phyloP scores from a whole-genome alignment of 2,888 invertebrate genomes.

The Melinaea menophilus region DNA sequence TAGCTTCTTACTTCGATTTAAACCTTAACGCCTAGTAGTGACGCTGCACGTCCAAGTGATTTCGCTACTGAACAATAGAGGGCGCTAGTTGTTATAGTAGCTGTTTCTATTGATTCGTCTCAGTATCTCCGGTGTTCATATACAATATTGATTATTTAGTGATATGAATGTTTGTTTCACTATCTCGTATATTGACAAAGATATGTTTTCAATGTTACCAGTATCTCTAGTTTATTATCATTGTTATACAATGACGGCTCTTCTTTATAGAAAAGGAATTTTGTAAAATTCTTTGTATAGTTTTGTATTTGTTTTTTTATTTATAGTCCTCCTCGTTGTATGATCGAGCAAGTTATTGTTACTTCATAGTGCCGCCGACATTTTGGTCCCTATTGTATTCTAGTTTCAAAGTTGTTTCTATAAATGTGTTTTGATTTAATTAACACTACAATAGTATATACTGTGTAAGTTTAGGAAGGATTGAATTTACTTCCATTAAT shows the following conservation, averaged over 20 bases:
- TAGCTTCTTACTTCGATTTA: slow-evolving; percentile 9
- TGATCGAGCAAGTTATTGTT: too few species aligned
- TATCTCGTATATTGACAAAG: slow-evolving; percentile 43
- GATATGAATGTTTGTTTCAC: slow-evolving; percentile 50
- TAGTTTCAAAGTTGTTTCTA: too few species aligned
- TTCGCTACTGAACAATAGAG: slow-evolving; percentile 59
- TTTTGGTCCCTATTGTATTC: too few species aligned
- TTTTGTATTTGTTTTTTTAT: too few species aligned
- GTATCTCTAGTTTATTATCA: slow-evolving; percentile 11
- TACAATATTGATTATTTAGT: slow-evolving; percentile 57
- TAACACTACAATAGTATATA: too few species aligned
- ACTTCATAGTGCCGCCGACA: too few species aligned
- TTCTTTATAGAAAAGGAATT: slow-evolving; percentile 8
- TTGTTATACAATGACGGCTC: slow-evolving; percentile 5
- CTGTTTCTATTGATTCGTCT: slow-evolving; percentile 43
- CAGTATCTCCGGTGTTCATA: slow-evolving; percentile 46
- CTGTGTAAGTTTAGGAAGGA: too few species aligned
- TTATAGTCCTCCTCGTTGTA: too few species aligned
- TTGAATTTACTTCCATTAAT: too few species aligned
- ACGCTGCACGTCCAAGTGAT: slow-evolving; percentile 30
- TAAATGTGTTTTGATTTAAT: too few species aligned
- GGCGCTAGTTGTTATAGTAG: slow-evolving; percentile 42
- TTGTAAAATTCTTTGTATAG: background rate
- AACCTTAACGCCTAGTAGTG: slow-evolving; percentile 14
- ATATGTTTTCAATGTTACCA: slow-evolving; percentile 25